Conservation (phyloP, 2,113 vertebrate species). For the Lepus timidus region DNA sequence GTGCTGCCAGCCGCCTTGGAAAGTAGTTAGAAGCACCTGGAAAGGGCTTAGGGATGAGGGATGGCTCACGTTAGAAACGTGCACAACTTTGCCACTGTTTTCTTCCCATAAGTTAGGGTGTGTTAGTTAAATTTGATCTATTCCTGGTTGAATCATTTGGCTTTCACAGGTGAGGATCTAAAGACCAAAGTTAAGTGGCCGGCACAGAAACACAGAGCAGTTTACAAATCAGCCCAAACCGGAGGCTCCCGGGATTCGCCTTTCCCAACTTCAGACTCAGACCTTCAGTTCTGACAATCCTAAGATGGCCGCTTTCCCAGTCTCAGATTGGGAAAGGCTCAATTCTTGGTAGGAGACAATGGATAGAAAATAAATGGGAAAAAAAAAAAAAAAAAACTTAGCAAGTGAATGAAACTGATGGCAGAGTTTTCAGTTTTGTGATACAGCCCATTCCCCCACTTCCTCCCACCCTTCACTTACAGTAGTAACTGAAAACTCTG, state of each 20-base stretch:
- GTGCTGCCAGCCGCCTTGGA: background rate
- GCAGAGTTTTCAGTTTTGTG: background rate
- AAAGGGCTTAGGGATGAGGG: background rate
- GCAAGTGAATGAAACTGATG: constrained; percentile 2
- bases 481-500: background rate
- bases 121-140: background rate
- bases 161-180: background rate
- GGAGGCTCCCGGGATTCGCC: background rate
- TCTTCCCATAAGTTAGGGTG: background rate
- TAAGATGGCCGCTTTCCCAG: background rate
- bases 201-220: constrained; percentile 36
- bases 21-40: background rate
- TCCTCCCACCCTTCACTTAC: background rate
- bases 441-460: background rate
- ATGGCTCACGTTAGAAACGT: background rate
- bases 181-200: constrained; percentile 44
- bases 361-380: background rate
- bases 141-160: constrained; percentile 25
- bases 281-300: background rate
- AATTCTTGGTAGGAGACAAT: background rate
- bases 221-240: background rate
- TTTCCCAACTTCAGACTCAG: background rate
- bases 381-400: constrained; percentile 31
- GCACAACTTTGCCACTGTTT: background rate
- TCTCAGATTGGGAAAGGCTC: background rate